Conservation (phyloP, 2,888 invertebrate species). For the Trachelus troglodyta region DNA sequence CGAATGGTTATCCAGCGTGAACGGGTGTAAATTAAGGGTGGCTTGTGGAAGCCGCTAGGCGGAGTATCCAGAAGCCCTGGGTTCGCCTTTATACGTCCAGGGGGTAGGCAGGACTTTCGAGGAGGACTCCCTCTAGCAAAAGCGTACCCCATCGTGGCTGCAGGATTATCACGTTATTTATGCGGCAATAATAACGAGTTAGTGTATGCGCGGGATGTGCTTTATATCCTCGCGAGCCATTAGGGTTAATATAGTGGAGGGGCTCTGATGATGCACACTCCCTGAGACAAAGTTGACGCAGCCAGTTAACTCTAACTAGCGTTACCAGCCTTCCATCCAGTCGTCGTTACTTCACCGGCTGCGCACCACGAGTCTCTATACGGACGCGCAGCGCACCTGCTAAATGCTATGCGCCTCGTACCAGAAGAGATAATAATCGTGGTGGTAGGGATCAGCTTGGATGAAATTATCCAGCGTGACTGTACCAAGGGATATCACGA, state of each 20-base stretch:
- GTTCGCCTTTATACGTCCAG: constrained; percentile 10
- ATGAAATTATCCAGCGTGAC: background rate
- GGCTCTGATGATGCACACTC: constrained; percentile 28
- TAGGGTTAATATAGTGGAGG: constrained; percentile 64
- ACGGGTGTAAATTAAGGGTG: background rate
- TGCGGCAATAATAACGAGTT: constrained; percentile 66
- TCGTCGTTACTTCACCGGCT: constrained; percentile 33
- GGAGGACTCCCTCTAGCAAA: constrained; percentile 21
- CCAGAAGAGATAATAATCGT: background rate
- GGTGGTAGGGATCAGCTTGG: background rate
- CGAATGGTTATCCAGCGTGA: background rate
- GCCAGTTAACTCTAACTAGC: constrained; percentile 27
- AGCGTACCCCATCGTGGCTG: constrained; percentile 14
- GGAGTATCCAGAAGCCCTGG: background rate
- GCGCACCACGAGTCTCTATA: constrained; percentile 35
- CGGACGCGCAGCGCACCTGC: constrained; percentile 41
- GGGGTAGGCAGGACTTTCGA: background rate
- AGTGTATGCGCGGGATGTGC: constrained; percentile 65
- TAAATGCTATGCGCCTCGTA: constrained; percentile 39
- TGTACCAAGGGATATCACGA: background rate
- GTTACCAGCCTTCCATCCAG: constrained; percentile 17
- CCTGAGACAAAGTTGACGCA: constrained; percentile 30
- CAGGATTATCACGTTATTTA: constrained; percentile 66
- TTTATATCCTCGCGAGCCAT: constrained; percentile 65
- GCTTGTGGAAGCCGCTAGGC: background rate